A percentile compares a stretch with the other conserved stretches of the same genome.
phyloP scores from a whole-genome alignment of 2,888 invertebrate species.

The Metellina segmentata region DNA sequence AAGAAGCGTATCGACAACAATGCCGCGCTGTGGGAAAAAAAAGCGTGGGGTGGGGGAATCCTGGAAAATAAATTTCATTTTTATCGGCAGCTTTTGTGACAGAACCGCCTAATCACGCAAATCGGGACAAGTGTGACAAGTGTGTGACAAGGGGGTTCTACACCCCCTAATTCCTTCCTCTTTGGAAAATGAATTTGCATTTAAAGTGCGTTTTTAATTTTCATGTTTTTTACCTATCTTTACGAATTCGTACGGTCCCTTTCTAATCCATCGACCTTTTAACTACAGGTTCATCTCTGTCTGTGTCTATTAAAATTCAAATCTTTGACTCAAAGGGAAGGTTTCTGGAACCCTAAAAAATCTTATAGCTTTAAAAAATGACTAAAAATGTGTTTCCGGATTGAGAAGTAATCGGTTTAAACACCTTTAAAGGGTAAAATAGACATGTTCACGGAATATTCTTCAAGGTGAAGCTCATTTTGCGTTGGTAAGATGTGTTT shows the following conservation, averaged over 20 bases:
- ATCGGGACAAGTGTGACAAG: not conserved
- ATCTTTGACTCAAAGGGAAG: too few relatives aligned
- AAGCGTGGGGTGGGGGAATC: not conserved
- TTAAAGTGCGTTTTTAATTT: constrained; percentile 67
- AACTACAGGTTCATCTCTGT: too few relatives aligned
- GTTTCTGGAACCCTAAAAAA: too few relatives aligned
- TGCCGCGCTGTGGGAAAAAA: constrained; percentile 3
- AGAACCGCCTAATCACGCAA: constrained; percentile 49
- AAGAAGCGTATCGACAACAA: constrained; percentile 32
- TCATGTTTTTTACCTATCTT: not conserved
- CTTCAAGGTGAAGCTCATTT: too few relatives aligned
- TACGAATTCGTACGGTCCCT: not conserved
- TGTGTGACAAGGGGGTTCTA: constrained; percentile 52
- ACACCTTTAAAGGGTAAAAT: too few relatives aligned
- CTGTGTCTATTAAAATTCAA: too few relatives aligned
- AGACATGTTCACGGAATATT: too few relatives aligned
- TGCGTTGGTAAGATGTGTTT: too few relatives aligned
- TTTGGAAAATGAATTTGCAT: constrained; percentile 62
- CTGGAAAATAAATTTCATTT: constrained; percentile 52
- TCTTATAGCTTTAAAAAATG: too few relatives aligned
- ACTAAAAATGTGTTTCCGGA: too few relatives aligned
- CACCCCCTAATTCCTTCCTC: constrained; percentile 13
- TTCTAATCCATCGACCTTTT: not conserved
- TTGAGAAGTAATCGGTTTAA: too few relatives aligned
- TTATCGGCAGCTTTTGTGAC: constrained; percentile 52